Evolutionary conservation across 2,797 vertebrate species (phyloP).

Genomic region (Spinibarbus caldwelli): DNA sequence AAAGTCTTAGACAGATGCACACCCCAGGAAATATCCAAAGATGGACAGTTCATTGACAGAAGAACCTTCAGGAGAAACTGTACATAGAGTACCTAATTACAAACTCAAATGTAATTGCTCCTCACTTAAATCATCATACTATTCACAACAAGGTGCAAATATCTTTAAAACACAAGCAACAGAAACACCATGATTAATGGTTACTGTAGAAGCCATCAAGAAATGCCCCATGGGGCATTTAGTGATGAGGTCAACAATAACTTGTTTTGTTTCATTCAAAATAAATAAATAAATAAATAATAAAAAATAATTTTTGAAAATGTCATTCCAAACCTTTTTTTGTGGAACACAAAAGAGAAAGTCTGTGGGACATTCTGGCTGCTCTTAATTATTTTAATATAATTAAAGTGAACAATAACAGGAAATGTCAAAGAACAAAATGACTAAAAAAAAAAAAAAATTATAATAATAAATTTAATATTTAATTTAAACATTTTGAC

Average conservation of each 20-base stretch:
- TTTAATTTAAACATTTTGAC: too few relatives aligned
- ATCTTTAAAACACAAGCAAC: not conserved
- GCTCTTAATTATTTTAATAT: not conserved
- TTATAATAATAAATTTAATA: too few relatives aligned
- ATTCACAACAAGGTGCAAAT: not conserved
- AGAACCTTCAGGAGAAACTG: not conserved
- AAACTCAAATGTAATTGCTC: not conserved
- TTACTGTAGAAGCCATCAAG: not conserved
- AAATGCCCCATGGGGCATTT: not conserved
- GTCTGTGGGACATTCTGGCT: not conserved
- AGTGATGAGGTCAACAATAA: not conserved
- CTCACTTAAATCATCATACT: not conserved
- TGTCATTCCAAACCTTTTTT: not conserved
- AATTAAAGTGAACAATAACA: not conserved
- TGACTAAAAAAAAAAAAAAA: too few relatives aligned
- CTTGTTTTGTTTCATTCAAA: too few relatives aligned
- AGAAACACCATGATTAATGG: not conserved
- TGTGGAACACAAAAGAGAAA: not conserved
- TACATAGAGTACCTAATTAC: not conserved
- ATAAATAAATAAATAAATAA: too few relatives aligned
- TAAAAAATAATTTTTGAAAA: not conserved
- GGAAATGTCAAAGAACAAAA: not conserved
- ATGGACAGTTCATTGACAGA: not conserved
- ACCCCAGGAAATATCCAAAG: not conserved
- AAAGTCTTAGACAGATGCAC: not conserved